Conservation (phyloP, 2,797 vertebrate genomes). For the Luscinia megarhynchos region DNA sequence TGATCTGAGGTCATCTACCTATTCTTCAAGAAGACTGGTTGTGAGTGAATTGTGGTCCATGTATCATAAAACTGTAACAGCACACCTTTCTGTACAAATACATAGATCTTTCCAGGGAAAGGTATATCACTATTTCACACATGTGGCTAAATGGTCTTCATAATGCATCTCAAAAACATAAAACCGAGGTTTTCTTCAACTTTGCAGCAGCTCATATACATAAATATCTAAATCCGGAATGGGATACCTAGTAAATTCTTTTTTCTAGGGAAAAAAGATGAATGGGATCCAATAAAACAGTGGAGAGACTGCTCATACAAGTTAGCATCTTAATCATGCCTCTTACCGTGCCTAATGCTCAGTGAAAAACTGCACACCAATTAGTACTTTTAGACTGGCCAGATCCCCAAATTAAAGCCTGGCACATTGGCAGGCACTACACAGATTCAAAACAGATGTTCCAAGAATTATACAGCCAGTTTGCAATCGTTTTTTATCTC, state of each 20-base stretch:
- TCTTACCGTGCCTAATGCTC: neutral
- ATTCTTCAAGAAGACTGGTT: neutral
- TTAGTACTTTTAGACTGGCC: neutral
- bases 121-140: neutral
- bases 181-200: rapidly evolving
- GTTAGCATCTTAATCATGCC: neutral
- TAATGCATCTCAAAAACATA: neutral
- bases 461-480: neutral
- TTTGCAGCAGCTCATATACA: neutral
- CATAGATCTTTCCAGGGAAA: neutral
- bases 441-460: neutral
- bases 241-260: neutral
- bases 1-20: neutral
- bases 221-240: neutral
- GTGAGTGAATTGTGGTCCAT: neutral
- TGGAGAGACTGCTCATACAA: neutral
- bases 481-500: neutral
- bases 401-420: neutral
- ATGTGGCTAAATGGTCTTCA: neutral
- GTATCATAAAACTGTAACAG: neutral
- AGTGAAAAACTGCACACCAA: neutral
- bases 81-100: neutral
- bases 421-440: neutral
- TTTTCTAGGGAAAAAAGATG: neutral
- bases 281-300: neutral